Conservation (phyloP, 2,113 vertebrate genomes). For the Acanthisitta chloris region DNA sequence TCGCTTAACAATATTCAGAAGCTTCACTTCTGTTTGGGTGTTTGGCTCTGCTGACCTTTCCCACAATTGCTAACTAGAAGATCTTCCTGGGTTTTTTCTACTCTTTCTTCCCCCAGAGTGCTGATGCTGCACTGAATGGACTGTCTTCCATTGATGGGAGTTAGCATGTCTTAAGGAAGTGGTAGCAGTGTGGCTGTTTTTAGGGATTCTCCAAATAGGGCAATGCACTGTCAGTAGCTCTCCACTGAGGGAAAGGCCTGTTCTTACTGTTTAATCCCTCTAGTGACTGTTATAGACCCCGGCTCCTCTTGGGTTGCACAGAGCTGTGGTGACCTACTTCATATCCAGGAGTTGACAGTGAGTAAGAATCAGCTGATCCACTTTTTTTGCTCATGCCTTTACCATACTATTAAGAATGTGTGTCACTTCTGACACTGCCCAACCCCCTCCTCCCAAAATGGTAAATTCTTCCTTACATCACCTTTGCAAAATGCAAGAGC, state of each 20-base stretch:
- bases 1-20: neutral
- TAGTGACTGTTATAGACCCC: constrained; percentile 29
- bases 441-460: neutral
- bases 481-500: neutral
- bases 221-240: constrained; percentile 30
- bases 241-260: constrained; percentile 27
- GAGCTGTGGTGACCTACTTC: constrained; percentile 72
- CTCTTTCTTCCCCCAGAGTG: neutral
- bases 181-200: neutral
- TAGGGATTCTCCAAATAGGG: constrained; percentile 24
- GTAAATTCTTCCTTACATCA: neutral
- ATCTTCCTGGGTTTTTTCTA: neutral
- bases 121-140: neutral
- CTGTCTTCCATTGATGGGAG: neutral
- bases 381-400: constrained; percentile 5
- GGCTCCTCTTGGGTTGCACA: constrained; percentile 37
- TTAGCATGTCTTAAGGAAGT: neutral
- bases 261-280: constrained; percentile 41
- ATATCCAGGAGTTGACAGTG: neutral
- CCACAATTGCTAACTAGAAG: neutral
- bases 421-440: neutral
- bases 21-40: neutral
- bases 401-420: neutral
- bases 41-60: neutral
- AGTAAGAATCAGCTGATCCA: constrained; percentile 24